These are phyloP conservation scores for Megastigmus dorsalis DNA, from an alignment of 2,888 invertebrate species.

Conservation along the genomic window DNA sequence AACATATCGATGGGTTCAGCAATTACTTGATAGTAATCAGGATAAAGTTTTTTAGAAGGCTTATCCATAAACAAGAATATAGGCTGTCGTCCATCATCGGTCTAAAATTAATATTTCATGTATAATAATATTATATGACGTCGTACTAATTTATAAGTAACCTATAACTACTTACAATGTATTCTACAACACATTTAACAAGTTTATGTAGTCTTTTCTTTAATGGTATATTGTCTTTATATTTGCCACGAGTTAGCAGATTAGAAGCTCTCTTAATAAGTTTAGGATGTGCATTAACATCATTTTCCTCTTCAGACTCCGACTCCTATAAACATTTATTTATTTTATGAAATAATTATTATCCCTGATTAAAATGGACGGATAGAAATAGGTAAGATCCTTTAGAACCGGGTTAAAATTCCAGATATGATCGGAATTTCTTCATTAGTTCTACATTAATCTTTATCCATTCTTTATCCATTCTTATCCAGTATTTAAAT, in stretches of 20 bases:
- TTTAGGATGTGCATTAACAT: slow-evolving; percentile 69
- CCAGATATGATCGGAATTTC: no score
- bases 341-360: slow-evolving; percentile 78
- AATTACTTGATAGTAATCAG: slow-evolving; percentile 96
- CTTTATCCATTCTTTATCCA: no score
- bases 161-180: slow-evolving; percentile 76
- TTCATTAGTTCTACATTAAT: no score
- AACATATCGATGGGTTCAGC: slow-evolving; percentile 95
- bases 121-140: neutral
- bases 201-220: slow-evolving; percentile 88
- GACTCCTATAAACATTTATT: slow-evolving; percentile 67
- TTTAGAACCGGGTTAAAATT: no score
- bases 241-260: slow-evolving; percentile 74
- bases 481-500: neutral
- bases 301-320: slow-evolving; percentile 71
- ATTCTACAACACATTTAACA: slow-evolving; percentile 85
- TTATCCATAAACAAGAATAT: slow-evolving; percentile 97
- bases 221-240: slow-evolving; percentile 79
- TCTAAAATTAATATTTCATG: slow-evolving; percentile 70
- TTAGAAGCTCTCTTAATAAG: slow-evolving; percentile 71
- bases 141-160: neutral
- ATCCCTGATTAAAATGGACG: no score
- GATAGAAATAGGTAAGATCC: no score
- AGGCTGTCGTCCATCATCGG: slow-evolving; percentile 87
- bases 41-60: slow-evolving; percentile 95